phyloP scores from a whole-genome alignment of 2,888 invertebrate species.

The Agelastica alni region DNA sequence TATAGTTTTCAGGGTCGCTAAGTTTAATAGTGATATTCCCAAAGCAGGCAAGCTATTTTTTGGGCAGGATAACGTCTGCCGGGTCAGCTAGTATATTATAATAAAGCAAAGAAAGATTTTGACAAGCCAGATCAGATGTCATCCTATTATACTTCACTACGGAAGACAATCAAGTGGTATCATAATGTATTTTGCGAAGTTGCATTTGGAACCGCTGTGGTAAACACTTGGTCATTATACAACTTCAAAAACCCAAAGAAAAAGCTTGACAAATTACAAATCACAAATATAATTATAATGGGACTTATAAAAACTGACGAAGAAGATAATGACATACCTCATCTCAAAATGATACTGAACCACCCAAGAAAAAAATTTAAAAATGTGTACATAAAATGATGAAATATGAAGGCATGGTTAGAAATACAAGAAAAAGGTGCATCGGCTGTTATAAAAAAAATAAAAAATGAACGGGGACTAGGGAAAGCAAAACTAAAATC shows the following conservation, averaged over 20 bases:
- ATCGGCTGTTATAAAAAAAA: not conserved
- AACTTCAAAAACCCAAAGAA: constrained; percentile 5
- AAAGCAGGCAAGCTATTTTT: too few species aligned
- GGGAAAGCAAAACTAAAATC: not conserved
- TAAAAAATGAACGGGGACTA: not conserved
- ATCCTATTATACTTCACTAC: not conserved
- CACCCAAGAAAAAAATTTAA: not conserved
- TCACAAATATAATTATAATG: not conserved
- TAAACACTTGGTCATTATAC: constrained; percentile 10
- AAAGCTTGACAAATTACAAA: constrained; percentile 4
- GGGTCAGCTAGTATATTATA: too few species aligned
- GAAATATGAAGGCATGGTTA: not conserved
- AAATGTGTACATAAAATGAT: not conserved
- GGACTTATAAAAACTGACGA: not conserved
- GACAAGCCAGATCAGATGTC: constrained; percentile 4
- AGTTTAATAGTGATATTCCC: too few species aligned
- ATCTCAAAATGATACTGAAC: not conserved
- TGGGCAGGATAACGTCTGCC: too few species aligned
- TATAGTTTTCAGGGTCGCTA: too few species aligned
- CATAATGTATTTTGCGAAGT: constrained; percentile 12
- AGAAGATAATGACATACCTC: constrained; percentile 1
- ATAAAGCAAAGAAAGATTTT: constrained; percentile 29
- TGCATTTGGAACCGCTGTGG: constrained; percentile 5
- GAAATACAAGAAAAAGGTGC: not conserved
- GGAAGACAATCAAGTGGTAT: too few species aligned